phyloP scores from a whole-genome alignment of 2,797 vertebrate genomes.

The Acanthurus lineatus region DNA sequence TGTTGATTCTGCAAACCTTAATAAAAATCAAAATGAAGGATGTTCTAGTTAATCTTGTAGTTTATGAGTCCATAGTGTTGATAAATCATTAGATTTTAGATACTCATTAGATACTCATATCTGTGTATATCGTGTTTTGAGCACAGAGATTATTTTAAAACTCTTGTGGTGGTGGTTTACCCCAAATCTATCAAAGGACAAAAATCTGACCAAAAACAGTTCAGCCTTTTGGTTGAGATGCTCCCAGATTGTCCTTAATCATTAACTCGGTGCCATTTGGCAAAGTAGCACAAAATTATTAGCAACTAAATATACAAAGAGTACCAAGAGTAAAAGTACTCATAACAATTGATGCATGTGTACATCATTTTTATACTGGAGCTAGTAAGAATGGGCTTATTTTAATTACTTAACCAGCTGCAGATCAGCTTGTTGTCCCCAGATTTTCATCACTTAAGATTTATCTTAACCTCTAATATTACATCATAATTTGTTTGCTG shows the following conservation, averaged over 20 bases:
- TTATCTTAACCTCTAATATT: no score
- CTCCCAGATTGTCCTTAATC: no score
- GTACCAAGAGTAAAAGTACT: no score
- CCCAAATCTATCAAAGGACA: no score
- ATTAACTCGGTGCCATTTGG: no score
- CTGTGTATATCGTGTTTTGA: not conserved
- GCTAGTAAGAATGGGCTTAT: not conserved
- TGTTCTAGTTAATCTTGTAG: not conserved
- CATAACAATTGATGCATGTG: not conserved
- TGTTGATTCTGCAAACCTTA: not conserved
- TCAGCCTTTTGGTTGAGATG: no score
- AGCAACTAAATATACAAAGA: no score
- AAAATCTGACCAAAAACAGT: no score
- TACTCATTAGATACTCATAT: not conserved
- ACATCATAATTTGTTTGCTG: not conserved
- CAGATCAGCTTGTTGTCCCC: not conserved
- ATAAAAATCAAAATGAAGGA: not conserved
- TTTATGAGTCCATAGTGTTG: not conserved
- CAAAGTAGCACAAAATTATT: no score
- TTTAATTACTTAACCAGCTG: not conserved
- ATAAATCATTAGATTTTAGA: not conserved
- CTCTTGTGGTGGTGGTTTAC: not conserved
- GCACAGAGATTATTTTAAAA: not conserved
- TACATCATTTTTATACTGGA: not conserved
- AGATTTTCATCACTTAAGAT: not conserved